Conservation (phyloP, 1,140 invertebrate genomes). For the Amphibalanus amphitrite region DNA sequence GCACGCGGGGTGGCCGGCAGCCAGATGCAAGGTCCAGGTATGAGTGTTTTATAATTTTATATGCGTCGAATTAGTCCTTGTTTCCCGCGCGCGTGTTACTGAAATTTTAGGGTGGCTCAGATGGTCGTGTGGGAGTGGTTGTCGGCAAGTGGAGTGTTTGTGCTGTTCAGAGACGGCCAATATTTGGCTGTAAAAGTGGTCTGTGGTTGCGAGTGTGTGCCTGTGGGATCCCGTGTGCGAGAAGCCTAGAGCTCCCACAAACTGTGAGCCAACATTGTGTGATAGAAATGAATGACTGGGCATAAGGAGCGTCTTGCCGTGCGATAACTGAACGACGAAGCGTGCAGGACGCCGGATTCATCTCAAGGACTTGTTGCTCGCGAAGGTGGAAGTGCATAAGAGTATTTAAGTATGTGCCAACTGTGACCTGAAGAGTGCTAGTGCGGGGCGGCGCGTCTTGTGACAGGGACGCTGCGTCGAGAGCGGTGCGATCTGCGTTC, state of each 20-base stretch:
- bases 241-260: too few species aligned
- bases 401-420: constrained; percentile 1
- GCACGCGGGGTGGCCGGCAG: too few species aligned
- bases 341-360: background rate
- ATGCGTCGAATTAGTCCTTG: background rate
- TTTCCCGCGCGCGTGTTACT: background rate
- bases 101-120: background rate
- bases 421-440: background rate
- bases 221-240: too few species aligned
- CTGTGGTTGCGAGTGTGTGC: too few species aligned
- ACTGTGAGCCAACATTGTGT: too few species aligned
- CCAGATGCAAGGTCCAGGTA: too few species aligned
- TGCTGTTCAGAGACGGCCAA: background rate
- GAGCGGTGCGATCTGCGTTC: background rate
- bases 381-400: background rate
- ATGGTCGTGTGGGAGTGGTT: background rate
- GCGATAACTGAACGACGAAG: too few species aligned
- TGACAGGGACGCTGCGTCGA: too few species aligned
- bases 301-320: too few species aligned
- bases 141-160: background rate
- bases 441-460: too few species aligned
- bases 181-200: background rate
- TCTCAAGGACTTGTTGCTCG: background rate
- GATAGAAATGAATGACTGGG: too few species aligned
- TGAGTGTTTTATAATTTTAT: background rate